Conservation (phyloP, 2,888 invertebrate species). For the Sthenelais limicola region DNA sequence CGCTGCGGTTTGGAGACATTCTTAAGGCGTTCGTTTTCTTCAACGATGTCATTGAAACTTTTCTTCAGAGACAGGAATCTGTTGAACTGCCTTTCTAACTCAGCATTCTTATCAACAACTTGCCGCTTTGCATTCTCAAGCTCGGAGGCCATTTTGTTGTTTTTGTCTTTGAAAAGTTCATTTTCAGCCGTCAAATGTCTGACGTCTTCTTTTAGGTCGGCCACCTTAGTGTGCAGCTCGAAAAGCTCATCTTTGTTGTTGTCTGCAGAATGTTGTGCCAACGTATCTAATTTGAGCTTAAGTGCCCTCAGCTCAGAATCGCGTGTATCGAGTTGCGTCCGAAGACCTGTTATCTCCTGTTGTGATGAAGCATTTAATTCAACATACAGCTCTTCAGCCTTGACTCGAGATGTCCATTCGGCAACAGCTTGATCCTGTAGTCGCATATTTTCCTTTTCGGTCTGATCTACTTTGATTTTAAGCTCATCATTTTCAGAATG, state of each 20-base stretch:
- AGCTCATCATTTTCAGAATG: background rate
- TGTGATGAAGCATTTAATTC: background rate
- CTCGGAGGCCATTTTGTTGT: background rate
- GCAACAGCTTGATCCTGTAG: background rate
- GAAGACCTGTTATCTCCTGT: background rate
- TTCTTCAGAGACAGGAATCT: background rate
- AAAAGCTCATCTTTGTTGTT: background rate
- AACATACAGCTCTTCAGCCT: background rate
- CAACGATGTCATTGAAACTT: background rate
- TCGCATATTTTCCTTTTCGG: background rate
- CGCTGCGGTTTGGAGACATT: too few species aligned
- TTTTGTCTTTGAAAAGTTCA: background rate
- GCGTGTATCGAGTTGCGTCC: background rate
- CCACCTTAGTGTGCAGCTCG: background rate
- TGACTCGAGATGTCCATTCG: background rate
- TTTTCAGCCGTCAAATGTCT: background rate
- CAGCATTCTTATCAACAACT: background rate
- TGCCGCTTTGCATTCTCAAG: background rate
- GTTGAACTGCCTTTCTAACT: background rate
- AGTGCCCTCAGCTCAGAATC: background rate
- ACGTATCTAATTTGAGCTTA: background rate
- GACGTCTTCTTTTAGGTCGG: background rate
- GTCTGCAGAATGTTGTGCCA: background rate
- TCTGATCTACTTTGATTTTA: background rate
- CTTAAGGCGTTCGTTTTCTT: background rate